Base-by-base conservation (phyloP, 2,113 vertebrate species). In the Stegastes partitus region DNA sequence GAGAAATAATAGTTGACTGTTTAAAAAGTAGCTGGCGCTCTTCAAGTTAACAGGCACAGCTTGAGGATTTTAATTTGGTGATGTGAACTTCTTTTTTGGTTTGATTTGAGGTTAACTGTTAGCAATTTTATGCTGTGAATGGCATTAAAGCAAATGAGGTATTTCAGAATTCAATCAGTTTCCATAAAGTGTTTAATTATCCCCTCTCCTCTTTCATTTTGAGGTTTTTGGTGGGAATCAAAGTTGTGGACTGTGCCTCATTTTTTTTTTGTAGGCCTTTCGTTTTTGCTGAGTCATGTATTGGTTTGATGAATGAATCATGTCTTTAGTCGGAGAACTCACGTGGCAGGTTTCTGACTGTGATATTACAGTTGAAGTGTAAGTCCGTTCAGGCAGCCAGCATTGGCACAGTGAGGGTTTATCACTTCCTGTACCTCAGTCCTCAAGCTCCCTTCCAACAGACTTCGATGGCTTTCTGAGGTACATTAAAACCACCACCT, bases 51-150 rank as follows among this genome's bases (percentile, higher is more conserved):
- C 0, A 1, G n/a, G 12, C 22, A 74, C 11, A 53, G 65, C 70
- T 86, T 58, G 34, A 63, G 21, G 37, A 54, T 73, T 86, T 84
- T 68, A 76, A 85, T 77, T 79, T 79, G 39, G 25, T 28, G 18
- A 16, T 19, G 25, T 66, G 31, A 28, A 62, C n/a, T 22, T 70
- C 21, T 55, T 56, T 49, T 49, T 50, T 15, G 11, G 47, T 16
- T 49, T 59, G 59, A 55, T 53, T 65, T 16, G 19, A 73, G 18
- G 44, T 68, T 54, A 79, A 79, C 64, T 61, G 28, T 68, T 21
- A 50, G 3, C 16, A 34, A 6, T 63, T 61, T 64, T 39, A 22
- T 57, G 31, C 65, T 25, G 34, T n/a, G 21, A 81, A 74, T 3
- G 11, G 15, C 47, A 14, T n/a, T 21, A 28, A 57, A 58, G 50